Percentiles rank a stretch among this genome's conserved stretches.
phyloP scores from a whole-genome alignment of 2,888 invertebrate genomes.

The Clusia tigrina region DNA sequence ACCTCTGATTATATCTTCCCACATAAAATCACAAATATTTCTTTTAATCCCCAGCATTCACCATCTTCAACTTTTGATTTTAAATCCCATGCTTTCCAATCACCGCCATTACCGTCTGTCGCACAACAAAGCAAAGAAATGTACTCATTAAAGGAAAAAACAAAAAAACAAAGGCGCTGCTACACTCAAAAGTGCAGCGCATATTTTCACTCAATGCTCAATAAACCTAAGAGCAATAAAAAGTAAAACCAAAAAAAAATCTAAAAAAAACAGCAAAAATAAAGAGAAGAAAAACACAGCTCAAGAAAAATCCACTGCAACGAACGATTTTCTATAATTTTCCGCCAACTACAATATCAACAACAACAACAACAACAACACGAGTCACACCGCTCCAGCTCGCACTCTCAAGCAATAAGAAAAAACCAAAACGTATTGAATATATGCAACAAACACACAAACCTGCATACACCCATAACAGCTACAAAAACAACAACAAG shows the following conservation, averaged over 20 bases:
- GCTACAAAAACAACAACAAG: no score
- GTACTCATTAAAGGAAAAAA: no score
- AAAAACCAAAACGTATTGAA: conserved; percentile 8
- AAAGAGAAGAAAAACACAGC: not conserved
- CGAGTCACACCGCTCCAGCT: conserved; percentile 26
- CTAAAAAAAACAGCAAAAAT: not conserved
- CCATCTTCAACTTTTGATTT: no score
- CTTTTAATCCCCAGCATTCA: no score
- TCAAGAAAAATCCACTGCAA: conserved; percentile 24
- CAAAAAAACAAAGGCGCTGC: no score
- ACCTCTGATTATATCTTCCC: no score
- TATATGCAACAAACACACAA: conserved; percentile 16
- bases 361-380: conserved; percentile 24
- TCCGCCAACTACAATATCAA: conserved; percentile 50
- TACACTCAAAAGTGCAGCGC: not conserved
- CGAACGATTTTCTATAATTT: conserved; percentile 52
- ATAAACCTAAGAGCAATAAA: conserved; percentile 35
- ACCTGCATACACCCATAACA: no score
- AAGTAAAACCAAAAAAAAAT: conserved; percentile 16
- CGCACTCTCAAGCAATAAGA: not conserved
- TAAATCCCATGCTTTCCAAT: no score
- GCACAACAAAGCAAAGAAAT: not conserved
- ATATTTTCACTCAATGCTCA: conserved; percentile 48
- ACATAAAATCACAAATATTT: no score
- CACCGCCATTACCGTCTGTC: no score